A percentile compares a stretch with the other conserved stretches of the same genome.
Evolutionary conservation across 2,797 vertebrate genomes (phyloP).

Genomic region (Phataginus tricuspis): DNA sequence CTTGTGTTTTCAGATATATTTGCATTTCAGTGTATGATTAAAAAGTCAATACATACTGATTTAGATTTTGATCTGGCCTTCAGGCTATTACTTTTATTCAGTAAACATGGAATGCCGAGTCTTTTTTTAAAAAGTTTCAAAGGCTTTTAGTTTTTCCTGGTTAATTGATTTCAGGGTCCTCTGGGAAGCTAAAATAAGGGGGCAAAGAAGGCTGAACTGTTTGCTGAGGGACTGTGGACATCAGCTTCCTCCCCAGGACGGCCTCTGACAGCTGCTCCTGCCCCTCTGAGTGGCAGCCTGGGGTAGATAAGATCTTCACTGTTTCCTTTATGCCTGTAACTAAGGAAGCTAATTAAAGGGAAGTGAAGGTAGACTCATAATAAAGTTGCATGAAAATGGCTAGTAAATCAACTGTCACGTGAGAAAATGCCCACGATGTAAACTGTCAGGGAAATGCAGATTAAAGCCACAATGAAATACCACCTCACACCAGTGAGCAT

Average conservation of each 20-base stretch:
- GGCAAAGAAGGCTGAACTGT: not conserved
- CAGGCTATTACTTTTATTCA: not conserved
- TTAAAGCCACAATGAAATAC: too few species aligned
- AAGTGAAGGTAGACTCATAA: not conserved
- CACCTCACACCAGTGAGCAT: too few species aligned
- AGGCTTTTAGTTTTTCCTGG: not conserved
- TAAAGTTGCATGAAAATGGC: not conserved
- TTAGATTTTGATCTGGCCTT: not conserved
- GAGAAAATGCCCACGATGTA: too few species aligned
- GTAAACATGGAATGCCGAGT: not conserved
- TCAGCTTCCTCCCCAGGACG: not conserved
- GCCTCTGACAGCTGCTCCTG: not conserved
- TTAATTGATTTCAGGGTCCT: not conserved
- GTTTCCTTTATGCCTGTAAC: not conserved
- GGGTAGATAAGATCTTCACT: not conserved
- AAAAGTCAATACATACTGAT: not conserved
- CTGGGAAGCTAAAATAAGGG: not conserved
- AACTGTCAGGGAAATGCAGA: too few species aligned
- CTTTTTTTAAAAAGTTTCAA: not conserved
- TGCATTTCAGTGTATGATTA: not conserved
- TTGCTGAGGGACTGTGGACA: not conserved
- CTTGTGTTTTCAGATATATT: not conserved
- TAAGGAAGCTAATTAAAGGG: not conserved
- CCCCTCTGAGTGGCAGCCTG: rapidly evolving
- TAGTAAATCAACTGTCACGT: not conserved